A percentile compares a stretch with the other conserved stretches of the same genome.
phyloP scores from a whole-genome alignment of 2,113 vertebrate genomes.

The Anser cygnoides region DNA sequence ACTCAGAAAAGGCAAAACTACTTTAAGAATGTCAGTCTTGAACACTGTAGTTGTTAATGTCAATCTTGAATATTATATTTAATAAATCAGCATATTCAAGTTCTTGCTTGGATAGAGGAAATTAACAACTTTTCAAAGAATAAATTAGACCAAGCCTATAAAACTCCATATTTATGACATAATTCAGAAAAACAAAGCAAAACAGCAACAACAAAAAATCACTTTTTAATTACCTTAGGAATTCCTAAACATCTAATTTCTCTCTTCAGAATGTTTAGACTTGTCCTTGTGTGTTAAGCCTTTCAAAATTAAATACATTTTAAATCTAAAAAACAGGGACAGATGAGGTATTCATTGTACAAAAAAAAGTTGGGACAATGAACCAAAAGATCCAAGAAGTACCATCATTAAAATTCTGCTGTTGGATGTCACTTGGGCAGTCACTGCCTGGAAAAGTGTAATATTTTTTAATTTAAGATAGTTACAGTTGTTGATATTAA shows the following conservation, averaged over 20 bases:
- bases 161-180: not conserved
- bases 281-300: not conserved
- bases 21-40: not conserved
- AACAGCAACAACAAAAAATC: no score
- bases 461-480: conserved; percentile 1
- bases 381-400: not conserved
- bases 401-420: not conserved
- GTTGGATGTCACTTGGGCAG: not conserved
- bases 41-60: not conserved
- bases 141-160: not conserved
- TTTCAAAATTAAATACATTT: not conserved
- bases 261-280: not conserved
- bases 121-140: conserved; percentile 21
- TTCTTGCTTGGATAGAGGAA: not conserved
- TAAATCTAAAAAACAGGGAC: not conserved
- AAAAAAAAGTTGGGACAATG: not conserved
- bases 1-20: conserved; percentile 1
- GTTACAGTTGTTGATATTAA: conserved; percentile 16
- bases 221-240: not conserved
- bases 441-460: conserved; percentile 12
- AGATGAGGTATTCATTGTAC: not conserved
- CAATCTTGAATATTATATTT: not conserved
- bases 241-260: conserved; percentile 7
- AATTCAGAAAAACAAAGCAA: not conserved
- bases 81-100: not conserved